Evolutionary conservation across 2,888 invertebrate species (phyloP), one percentile per base, ranked within the genome.

Genomic region (Tiphia femorata): DNA sequence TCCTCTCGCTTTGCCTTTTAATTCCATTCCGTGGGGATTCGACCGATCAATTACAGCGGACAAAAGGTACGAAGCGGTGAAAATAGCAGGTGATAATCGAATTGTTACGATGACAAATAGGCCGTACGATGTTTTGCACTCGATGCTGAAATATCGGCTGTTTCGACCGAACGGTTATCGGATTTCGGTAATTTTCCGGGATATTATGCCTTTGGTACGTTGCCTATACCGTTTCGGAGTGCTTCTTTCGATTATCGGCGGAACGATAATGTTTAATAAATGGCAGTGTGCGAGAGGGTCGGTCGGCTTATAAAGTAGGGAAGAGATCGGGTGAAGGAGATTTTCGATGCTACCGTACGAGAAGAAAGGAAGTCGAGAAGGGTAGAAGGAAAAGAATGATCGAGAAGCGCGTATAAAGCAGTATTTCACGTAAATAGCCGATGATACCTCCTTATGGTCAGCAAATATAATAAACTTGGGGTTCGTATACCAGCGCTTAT

Each of bases 381-480:
- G 30, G 20, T 19, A 27, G 10, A 43, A 43, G 17, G 43, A 16
- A 20, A 30, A 19, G 37, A 43, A 42, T 49, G 37, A 57, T 33
- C 44, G 29, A 30, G 33, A 30, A 20, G 20, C 21, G 12, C 73
- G 69, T 75, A 67, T 67, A 70, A 70, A 66, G 68, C 72, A 54
- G 68, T 80, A 77, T 72, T 72, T 80, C 73, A 79, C 55, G 44
- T 70, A 71, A 82, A 83, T 80, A 78, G 81, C 75, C 80, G 79
- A 80, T 80, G 78, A 75, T 78, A 77, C 69, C 76, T 82, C 76
- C 79, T 83, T 82, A 82, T 79, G 77, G 76, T 73, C 78, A 58
- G 76, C 76, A 79, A 80, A 83, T 81, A 82, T 82, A 83, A 83
- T 83, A 83, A 82, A 83, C 77, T 76, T 67, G 62, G 71, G 80